A percentile compares a stretch with the other conserved stretches of the same genome.
Evolutionary conservation across 2,113 vertebrate species (phyloP).

Genomic region (Mastomys natalensis): DNA sequence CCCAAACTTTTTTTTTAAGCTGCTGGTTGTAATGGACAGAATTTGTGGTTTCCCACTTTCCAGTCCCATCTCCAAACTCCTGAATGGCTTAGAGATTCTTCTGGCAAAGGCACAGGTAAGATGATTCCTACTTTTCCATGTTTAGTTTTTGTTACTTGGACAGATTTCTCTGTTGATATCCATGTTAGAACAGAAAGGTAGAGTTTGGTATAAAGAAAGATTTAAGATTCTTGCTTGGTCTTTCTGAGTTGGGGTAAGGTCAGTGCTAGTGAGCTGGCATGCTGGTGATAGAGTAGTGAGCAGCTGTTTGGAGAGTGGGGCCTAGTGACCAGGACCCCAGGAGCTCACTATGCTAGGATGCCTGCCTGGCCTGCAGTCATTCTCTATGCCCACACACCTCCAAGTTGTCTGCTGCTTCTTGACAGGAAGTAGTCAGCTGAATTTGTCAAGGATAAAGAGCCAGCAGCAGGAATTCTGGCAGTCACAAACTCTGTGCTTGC

Average conservation of each 20-base stretch:
- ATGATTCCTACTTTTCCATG: background rate
- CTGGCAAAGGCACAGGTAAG: conserved; percentile 96
- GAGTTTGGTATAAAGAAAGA: background rate
- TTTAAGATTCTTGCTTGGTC: background rate
- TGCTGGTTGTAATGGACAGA: conserved; percentile 93
- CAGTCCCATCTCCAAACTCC: conserved; percentile 95
- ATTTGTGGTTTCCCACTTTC: conserved; percentile 94
- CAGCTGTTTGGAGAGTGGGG: background rate
- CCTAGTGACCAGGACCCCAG: background rate
- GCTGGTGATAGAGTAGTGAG: background rate
- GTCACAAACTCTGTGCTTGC: background rate
- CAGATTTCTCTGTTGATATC: background rate
- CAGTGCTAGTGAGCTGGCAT: background rate
- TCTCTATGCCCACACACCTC: background rate
- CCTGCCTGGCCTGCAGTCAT: too few species aligned
- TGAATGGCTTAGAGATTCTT: conserved; percentile 98
- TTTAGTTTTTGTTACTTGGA: background rate
- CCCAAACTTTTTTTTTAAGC: conserved; percentile 83
- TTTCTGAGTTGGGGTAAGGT: background rate
- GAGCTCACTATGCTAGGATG: background rate
- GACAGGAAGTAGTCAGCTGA: background rate
- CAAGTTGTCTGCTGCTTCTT: background rate
- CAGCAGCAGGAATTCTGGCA: background rate
- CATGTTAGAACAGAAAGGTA: background rate
- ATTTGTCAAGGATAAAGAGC: background rate